Base-by-base conservation (phyloP, 2,888 invertebrate genomes). In the Perithous albicinctus region DNA sequence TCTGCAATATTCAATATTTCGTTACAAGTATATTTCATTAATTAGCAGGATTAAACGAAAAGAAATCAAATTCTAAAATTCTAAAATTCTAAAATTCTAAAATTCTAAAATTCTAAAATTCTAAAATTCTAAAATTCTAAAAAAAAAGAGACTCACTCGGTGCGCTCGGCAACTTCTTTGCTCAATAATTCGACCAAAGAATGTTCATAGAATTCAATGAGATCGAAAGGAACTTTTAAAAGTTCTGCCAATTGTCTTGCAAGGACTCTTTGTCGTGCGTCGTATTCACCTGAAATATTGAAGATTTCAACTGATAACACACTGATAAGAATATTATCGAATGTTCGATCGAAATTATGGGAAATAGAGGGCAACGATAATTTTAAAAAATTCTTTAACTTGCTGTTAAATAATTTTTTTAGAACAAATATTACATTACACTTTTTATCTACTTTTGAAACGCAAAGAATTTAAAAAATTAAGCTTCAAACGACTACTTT, bases 181-280 rank as follows among this genome's bases (percentile, higher is more conserved):
- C 93, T 93, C 23, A 95, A 90, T 67, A 93, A 93, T 81, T 94
- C 93, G 18, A 95, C 93, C 64, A 95, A 91, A 0, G 94, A 93
- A 84, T 94, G 93, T 89, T 96, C 95, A 85, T 94, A 94, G 63
- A 94, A 93, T 88, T 95, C 95, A 77, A 95, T 93, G 41, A 93
- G 90, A 72, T 94, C 93, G 89, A 93, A 93, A 46, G 93, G 93
- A 12, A 95, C 94, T 5, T 93, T 91, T 59, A 95, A 92, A 59
- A 94, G 91, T 86, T 93, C 93, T 18, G 94, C 92, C 32, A 95
- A 88, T 85, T 94, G 93, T 79, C 94, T 93, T 54, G 95, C 93
- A 56, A 95, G 90, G 29, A 95, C 94, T 82, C 95, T 92, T 90
- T 94, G 93, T 56, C 95, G 91, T 46, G 95, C 94, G 91, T 96